phyloP scores from a whole-genome alignment of 1,140 invertebrate species.

The Penaeus indicus region DNA sequence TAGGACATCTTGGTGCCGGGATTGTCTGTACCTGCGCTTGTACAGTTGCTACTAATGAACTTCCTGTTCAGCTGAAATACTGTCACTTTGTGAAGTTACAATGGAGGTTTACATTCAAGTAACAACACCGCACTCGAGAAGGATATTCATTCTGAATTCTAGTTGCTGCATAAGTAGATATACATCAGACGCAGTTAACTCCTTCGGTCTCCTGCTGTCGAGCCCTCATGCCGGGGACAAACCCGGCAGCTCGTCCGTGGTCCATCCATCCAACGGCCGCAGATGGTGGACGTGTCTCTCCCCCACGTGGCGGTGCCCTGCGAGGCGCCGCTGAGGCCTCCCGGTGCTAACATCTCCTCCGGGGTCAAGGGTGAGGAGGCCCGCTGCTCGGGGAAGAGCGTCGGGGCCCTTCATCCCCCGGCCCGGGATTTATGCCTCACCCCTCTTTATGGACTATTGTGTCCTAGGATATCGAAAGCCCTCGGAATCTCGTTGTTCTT shows the following conservation, averaged over 20 bases:
- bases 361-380: conserved; percentile 45
- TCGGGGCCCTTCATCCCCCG: conserved; percentile 41
- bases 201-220: neutral
- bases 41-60: conserved; percentile 40
- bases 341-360: conserved; percentile 43
- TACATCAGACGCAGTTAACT: too few species aligned
- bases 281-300: conserved; percentile 36
- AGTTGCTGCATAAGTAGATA: too few species aligned
- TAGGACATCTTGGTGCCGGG: conserved; percentile 50
- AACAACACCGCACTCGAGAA: too few species aligned
- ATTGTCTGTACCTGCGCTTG: conserved; percentile 34
- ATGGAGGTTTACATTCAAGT: too few species aligned
- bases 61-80: neutral
- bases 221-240: conserved; percentile 4
- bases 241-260: neutral
- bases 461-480: conserved; percentile 40
- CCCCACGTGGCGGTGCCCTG: conserved; percentile 22
- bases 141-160: too few species aligned
- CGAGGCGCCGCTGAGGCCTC: conserved; percentile 6
- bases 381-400: conserved; percentile 49
- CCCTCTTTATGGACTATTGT: conserved; percentile 60
- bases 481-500: conserved; percentile 53
- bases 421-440: conserved; percentile 52
- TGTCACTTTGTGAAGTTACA: neutral
- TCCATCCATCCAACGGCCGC: neutral